These are phyloP conservation scores for Heliconius melpomene DNA, from an alignment of 1,140 invertebrate genomes.

Conservation along the genomic window DNA sequence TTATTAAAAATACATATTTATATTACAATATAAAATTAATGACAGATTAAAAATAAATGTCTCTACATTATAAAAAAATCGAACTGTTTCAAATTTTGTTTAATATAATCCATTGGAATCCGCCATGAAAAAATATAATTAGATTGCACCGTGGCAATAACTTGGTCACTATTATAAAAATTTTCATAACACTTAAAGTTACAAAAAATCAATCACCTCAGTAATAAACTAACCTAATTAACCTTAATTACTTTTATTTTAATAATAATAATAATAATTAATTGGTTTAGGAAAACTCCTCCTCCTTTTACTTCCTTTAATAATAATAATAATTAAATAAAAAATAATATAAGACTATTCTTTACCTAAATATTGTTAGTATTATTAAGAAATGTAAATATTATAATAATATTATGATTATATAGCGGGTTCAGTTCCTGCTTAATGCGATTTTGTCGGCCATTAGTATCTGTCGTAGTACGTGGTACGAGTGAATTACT, in stretches of 20 bases:
- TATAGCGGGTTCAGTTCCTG: neutral
- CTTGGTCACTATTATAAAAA: neutral
- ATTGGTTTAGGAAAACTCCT: neutral
- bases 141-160: neutral
- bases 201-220: slow-evolving; percentile 8
- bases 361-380: neutral
- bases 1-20: neutral
- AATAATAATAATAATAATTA: neutral
- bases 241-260: neutral
- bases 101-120: neutral
- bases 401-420: neutral
- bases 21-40: neutral
- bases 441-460: neutral
- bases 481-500: slow-evolving; percentile 4
- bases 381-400: neutral
- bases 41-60: neutral
- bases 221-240: neutral
- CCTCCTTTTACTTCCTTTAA: no score
- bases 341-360: no score
- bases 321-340: no score
- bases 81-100: neutral
- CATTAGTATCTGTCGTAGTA: slow-evolving; percentile 1
- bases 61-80: neutral
- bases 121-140: neutral
- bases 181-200: neutral